Conservation (phyloP, 1,140 invertebrate species). For the Vanessa tameamea region DNA sequence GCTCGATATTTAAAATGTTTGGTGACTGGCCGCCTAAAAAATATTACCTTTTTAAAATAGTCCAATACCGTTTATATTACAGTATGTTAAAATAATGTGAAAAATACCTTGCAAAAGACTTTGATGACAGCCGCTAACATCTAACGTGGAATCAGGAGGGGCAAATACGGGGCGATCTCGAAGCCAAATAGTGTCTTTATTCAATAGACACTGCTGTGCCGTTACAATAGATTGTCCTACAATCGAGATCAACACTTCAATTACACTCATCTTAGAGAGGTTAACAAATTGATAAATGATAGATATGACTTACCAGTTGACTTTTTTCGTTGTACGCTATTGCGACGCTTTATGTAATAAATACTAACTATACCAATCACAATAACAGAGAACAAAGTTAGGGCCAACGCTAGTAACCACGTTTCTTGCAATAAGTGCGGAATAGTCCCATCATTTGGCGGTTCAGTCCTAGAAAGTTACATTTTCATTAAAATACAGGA, state of each 20-base stretch:
- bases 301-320: conserved; percentile 57
- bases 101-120: conserved; percentile 65
- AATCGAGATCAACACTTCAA: conserved; percentile 58
- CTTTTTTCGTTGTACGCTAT: conserved; percentile 69
- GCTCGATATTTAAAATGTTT: conserved; percentile 70
- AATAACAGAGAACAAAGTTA: conserved; percentile 67
- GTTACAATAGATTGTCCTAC: conserved; percentile 75
- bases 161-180: conserved; percentile 71
- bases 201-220: conserved; percentile 73
- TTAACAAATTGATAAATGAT: conserved; percentile 37
- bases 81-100: neutral
- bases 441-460: conserved; percentile 64
- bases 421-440: conserved; percentile 72
- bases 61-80: neutral
- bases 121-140: conserved; percentile 69
- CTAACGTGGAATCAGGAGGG: conserved; percentile 58
- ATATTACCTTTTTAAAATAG: neutral
- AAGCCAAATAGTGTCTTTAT: conserved; percentile 77
- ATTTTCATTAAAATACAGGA: neutral
- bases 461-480: conserved; percentile 62
- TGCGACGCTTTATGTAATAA: conserved; percentile 70
- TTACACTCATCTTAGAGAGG: conserved; percentile 29
- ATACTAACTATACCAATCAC: conserved; percentile 67
- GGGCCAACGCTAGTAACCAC: conserved; percentile 68
- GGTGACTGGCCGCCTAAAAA: conserved; percentile 69